Evolutionary conservation across 2,113 vertebrate species (phyloP).

Genomic region (Gallinago media): DNA sequence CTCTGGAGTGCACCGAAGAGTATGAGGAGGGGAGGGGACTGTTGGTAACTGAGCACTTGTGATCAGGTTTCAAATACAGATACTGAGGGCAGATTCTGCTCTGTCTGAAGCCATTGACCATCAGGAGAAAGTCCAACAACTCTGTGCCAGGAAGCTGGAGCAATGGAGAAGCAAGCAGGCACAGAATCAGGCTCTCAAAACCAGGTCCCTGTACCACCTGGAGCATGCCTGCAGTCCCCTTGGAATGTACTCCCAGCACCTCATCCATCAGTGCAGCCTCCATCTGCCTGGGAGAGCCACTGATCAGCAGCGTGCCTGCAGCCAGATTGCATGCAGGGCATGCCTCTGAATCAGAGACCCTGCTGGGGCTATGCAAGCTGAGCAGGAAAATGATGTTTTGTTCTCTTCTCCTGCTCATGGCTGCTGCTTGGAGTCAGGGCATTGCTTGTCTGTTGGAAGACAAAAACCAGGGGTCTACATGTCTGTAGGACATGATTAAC

Average conservation of each 20-base stretch:
- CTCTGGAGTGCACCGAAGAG: slow-evolving; percentile 13
- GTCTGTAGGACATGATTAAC: background rate
- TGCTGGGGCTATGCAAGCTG: background rate
- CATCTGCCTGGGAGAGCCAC: background rate
- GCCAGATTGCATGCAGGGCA: background rate
- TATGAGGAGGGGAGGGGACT: background rate
- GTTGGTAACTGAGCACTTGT: background rate
- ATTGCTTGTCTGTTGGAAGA: background rate
- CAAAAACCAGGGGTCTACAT: background rate
- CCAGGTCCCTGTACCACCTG: background rate
- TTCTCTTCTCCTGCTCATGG: background rate
- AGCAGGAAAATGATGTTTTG: background rate
- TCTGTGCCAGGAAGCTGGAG: background rate
- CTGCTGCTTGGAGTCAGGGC: background rate
- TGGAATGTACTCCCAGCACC: background rate
- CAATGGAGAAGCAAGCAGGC: background rate
- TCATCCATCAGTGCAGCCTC: background rate
- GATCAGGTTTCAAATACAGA: background rate
- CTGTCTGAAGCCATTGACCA: background rate
- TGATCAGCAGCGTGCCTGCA: background rate
- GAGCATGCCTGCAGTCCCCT: background rate
- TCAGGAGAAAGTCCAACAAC: background rate
- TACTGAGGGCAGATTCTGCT: background rate
- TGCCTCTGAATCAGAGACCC: background rate
- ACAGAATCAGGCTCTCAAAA: background rate